phyloP scores from a whole-genome alignment of 1,140 invertebrate genomes.

The Maconellicoccus hirsutus region DNA sequence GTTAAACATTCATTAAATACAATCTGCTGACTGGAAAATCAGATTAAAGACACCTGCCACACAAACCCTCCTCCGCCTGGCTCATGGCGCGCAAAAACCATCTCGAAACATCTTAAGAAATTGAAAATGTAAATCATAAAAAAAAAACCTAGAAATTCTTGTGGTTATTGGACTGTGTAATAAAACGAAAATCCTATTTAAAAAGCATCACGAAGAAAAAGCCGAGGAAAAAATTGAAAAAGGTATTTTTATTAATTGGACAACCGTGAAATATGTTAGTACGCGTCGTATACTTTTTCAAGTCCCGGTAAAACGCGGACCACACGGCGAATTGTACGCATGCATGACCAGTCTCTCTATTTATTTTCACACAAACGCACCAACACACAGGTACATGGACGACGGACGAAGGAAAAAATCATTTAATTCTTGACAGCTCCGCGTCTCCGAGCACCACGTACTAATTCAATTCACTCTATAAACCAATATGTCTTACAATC shows the following conservation, averaged over 20 bases:
- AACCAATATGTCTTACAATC: too few species aligned
- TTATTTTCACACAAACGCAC: neutral
- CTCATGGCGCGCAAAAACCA: too few species aligned
- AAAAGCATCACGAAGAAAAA: neutral
- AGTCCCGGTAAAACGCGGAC: neutral
- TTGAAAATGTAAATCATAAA: conserved; percentile 19
- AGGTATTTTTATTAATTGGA: conserved; percentile 22
- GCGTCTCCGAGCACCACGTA: too few species aligned
- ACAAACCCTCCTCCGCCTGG: too few species aligned
- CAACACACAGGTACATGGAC: too few species aligned
- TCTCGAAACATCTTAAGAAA: neutral
- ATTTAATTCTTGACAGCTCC: conserved; percentile 6
- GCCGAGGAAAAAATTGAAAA: conserved; percentile 6
- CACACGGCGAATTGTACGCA: neutral
- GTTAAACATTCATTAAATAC: too few species aligned
- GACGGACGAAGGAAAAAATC: too few species aligned
- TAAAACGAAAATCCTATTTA: conserved; percentile 9
- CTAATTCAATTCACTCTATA: too few species aligned
- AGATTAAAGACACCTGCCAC: too few species aligned
- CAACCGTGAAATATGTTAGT: conserved; percentile 17
- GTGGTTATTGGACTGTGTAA: conserved; percentile 20
- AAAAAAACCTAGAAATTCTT: conserved; percentile 10
- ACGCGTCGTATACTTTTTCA: neutral
- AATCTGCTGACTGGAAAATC: too few species aligned
- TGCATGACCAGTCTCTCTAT: conserved; percentile 2